Percentiles rank a stretch among this genome's conserved stretches.
Evolutionary conservation across 2,888 invertebrate species (phyloP).

Genomic region (Drosophila colorata): DNA sequence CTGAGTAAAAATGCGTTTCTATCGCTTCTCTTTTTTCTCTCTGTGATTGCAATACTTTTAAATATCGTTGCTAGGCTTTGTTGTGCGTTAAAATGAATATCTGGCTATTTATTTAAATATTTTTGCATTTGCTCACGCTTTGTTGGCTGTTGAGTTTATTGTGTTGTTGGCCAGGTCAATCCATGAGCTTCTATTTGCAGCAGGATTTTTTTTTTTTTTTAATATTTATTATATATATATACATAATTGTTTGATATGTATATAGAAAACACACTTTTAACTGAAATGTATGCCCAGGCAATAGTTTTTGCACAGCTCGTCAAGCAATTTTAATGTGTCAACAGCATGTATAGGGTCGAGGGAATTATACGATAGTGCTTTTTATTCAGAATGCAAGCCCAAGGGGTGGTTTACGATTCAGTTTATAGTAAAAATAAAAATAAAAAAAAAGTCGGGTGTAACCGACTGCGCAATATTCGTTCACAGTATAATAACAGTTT

Average conservation of each 20-base stretch:
- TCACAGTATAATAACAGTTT: no score
- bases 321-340: conserved; percentile 33
- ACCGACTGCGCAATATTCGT: no score
- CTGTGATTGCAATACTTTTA: no score
- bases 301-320: conserved; percentile 19
- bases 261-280: neutral
- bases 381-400: neutral
- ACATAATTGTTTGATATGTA: conserved; percentile 4
- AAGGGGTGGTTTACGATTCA: no score
- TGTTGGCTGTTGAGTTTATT: conserved; percentile 31
- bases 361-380: conserved; percentile 5
- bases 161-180: conserved; percentile 25
- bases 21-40: no score
- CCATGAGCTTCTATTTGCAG: conserved; percentile 31
- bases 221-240: conserved; percentile 16
- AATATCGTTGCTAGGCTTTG: neutral
- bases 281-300: neutral
- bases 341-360: conserved; percentile 8
- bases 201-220: conserved; percentile 17
- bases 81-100: neutral
- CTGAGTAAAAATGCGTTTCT: no score
- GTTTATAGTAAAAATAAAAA: no score
- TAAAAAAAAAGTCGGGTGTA: neutral
- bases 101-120: conserved; percentile 4
- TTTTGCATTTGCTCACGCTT: conserved; percentile 22